These are phyloP conservation scores for Limnephilus rhombicus DNA, from an alignment of 2,888 invertebrate genomes.

Conservation along the genomic window DNA sequence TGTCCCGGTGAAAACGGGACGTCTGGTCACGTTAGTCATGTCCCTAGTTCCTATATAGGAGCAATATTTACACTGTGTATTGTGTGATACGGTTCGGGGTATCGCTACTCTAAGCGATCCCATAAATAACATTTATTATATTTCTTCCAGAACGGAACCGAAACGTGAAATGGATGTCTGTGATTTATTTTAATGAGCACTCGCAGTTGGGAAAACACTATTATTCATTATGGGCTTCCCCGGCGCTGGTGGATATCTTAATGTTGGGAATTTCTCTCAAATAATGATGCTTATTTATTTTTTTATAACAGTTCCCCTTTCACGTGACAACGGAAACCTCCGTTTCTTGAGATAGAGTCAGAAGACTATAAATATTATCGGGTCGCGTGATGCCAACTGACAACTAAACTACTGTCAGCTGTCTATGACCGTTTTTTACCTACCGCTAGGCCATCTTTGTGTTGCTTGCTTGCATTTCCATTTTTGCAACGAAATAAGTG, in stretches of 20 bases:
- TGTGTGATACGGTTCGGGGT: constrained; percentile 46
- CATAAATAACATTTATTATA: constrained; percentile 52
- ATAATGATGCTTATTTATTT: constrained; percentile 49
- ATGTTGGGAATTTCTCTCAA: constrained; percentile 51
- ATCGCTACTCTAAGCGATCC: constrained; percentile 44
- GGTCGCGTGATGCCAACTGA: neutral
- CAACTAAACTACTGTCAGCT: neutral
- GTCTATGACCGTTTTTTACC: neutral
- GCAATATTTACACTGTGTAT: constrained; percentile 11
- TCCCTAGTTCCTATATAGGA: neutral
- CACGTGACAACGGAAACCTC: constrained; percentile 18
- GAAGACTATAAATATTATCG: neutral
- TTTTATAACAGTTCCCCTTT: constrained; percentile 38
- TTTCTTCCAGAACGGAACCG: constrained; percentile 50
- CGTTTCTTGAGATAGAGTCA: neutral
- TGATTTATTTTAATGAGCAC: constrained; percentile 54
- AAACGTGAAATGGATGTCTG: constrained; percentile 52
- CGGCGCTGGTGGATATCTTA: constrained; percentile 48
- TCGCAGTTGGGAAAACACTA: constrained; percentile 49
- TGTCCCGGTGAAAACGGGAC: too few species aligned
- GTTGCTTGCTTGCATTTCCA: too few species aligned
- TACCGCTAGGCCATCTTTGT: neutral
- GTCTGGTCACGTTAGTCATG: neutral
- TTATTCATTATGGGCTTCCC: constrained; percentile 51
- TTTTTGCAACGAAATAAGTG: too few species aligned